Percentiles rank a stretch among this genome's conserved stretches.
phyloP scores from a whole-genome alignment of 2,797 vertebrate genomes.

The Micromesistius poutassou region DNA sequence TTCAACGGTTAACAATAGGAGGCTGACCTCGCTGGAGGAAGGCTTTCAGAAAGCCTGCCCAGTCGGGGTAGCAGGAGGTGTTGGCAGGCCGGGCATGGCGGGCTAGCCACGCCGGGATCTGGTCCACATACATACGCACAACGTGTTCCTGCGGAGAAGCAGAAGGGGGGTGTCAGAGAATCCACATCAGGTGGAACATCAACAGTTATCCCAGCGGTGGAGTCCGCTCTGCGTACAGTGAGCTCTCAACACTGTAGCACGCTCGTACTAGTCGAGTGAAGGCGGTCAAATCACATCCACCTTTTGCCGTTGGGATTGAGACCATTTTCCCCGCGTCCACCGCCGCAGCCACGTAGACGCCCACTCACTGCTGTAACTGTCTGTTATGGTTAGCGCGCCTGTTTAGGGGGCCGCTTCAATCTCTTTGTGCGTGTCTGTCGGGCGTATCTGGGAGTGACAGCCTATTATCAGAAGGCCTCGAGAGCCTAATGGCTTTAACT shows the following conservation, averaged over 20 bases:
- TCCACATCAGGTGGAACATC: background rate
- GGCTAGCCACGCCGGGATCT: constrained; percentile 85
- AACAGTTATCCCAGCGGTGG: background rate
- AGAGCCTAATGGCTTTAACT: constrained; percentile 78
- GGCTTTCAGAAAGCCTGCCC: constrained; percentile 86
- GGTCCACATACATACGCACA: constrained; percentile 82
- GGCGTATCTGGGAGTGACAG: constrained; percentile 70
- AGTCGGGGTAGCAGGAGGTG: constrained; percentile 83
- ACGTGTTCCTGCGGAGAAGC: constrained; percentile 77
- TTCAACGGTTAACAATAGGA: constrained; percentile 37
- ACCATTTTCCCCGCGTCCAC: constrained; percentile 27
- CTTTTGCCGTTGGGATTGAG: no score
- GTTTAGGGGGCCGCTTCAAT: constrained; percentile 62
- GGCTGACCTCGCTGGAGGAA: constrained; percentile 87
- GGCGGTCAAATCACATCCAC: background rate
- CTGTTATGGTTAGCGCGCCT: constrained; percentile 55
- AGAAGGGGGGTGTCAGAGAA: background rate
- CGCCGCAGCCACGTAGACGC: constrained; percentile 39
- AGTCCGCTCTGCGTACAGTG: background rate
- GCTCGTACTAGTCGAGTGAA: background rate
- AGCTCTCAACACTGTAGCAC: background rate
- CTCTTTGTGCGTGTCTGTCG: constrained; percentile 59
- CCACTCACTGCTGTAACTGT: constrained; percentile 57
- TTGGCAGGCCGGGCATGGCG: constrained; percentile 81
- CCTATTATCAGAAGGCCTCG: constrained; percentile 75